Evolutionary conservation across 1,140 invertebrate species (phyloP).

Genomic region (Atta cephalotes): DNA sequence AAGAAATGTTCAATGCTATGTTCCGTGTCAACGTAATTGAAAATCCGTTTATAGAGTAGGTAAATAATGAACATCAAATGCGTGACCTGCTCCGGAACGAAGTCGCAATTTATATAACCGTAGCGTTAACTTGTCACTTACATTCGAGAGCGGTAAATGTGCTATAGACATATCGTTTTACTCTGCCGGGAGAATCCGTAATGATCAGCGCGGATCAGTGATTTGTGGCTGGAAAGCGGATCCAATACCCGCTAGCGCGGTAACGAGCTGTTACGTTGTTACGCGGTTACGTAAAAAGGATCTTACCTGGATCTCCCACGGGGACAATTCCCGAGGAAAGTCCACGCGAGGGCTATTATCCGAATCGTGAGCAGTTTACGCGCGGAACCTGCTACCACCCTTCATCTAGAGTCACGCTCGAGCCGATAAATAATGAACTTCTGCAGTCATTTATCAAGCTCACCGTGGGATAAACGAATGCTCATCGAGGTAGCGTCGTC

Average conservation of each 20-base stretch:
- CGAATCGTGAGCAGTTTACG: conserved; percentile 52
- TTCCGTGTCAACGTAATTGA: not conserved
- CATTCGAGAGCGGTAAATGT: not conserved
- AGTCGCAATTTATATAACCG: not conserved
- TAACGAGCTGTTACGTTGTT: conserved; percentile 73
- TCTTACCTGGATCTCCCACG: conserved; percentile 30
- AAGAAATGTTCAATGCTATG: not conserved
- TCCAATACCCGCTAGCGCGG: conserved; percentile 25
- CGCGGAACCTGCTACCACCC: conserved; percentile 55
- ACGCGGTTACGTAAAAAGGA: conserved; percentile 29
- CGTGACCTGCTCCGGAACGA: too few relatives aligned
- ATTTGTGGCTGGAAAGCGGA: conserved; percentile 47
- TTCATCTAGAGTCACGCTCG: conserved; percentile 59
- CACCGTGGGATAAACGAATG: conserved; percentile 53
- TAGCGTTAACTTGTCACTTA: conserved; percentile 40
- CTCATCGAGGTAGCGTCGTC: conserved; percentile 49
- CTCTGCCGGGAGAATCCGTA: conserved; percentile 35
- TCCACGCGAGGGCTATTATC: conserved; percentile 70
- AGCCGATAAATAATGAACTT: conserved; percentile 70
- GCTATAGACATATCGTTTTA: conserved; percentile 14
- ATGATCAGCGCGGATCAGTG: conserved; percentile 44
- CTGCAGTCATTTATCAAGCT: conserved; percentile 71
- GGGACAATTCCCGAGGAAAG: conserved; percentile 61
- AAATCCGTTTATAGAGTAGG: not conserved
- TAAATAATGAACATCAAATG: not conserved